Evolutionary conservation across 2,797 vertebrate genomes (phyloP).

Genomic region (Leucoraja ocellata): DNA sequence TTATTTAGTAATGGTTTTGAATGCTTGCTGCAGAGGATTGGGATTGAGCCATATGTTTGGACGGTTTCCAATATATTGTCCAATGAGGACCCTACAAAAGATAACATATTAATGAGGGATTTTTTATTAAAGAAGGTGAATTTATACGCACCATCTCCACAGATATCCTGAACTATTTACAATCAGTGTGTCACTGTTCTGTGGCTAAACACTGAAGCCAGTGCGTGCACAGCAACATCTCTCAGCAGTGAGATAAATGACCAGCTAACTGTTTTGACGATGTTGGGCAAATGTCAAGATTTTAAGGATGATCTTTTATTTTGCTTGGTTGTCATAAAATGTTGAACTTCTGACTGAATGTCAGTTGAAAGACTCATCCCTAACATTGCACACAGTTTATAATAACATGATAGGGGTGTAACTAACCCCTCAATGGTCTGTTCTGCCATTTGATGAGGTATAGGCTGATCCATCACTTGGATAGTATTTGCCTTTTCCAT

Average conservation of each 20-base stretch:
- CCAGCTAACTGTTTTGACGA: not conserved
- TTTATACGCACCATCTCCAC: not conserved
- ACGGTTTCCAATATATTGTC: not conserved
- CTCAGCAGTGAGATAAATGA: not conserved
- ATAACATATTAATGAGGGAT: not conserved
- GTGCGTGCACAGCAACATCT: not conserved
- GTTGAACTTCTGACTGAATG: no score
- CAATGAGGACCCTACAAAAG: not conserved
- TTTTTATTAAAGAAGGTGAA: not conserved
- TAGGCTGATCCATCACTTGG: no score
- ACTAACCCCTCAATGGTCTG: no score
- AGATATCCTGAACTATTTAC: not conserved
- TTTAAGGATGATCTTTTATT: not conserved
- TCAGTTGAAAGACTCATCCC: not conserved
- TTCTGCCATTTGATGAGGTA: no score
- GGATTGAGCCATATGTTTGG: not conserved
- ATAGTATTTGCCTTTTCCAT: no score
- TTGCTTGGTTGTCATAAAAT: not conserved
- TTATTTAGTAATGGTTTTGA: slow-evolving; percentile 17
- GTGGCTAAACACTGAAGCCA: not conserved
- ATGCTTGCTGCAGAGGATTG: not conserved
- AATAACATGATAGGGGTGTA: no score
- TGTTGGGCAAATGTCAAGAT: not conserved
- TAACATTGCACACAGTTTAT: not conserved
- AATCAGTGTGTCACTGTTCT: not conserved